A percentile compares a stretch with the other conserved stretches of the same genome.
These are phyloP conservation scores for Cephonodes hylas DNA, from an alignment of 2,888 invertebrate genomes.

Conservation along the genomic window DNA sequence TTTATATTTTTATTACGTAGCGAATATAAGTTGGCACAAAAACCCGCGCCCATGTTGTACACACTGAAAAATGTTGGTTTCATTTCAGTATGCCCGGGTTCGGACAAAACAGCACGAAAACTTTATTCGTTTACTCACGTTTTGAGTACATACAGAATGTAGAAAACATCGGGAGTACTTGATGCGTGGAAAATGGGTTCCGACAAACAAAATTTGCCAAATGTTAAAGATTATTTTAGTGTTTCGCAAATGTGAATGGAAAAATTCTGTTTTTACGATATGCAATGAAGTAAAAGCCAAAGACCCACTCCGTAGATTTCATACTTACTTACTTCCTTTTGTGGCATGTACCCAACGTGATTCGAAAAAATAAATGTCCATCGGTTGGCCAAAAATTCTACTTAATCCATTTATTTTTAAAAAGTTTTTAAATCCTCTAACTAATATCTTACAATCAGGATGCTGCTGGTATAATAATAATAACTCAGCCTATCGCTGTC, in stretches of 20 bases:
- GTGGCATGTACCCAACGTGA: no score
- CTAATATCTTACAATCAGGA: no score
- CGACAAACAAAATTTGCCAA: slow-evolving; percentile 21
- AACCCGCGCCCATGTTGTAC: background rate
- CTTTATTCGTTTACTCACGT: slow-evolving; percentile 7
- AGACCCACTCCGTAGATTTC: no score
- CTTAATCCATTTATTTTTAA: no score
- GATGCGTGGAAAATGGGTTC: slow-evolving; percentile 20
- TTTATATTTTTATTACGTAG: background rate
- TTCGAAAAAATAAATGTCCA: no score
- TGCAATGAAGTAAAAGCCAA: no score
- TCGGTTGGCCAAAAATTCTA: no score
- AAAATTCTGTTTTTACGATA: no score
- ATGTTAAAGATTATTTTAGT: slow-evolving; percentile 21
- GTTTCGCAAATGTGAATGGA: background rate
- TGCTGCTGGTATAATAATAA: no score
- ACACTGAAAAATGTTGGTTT: background rate
- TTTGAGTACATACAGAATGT: background rate
- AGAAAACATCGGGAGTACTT: slow-evolving; percentile 16
- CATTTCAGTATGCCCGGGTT: background rate
- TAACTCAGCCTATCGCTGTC: no score
- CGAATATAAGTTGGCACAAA: background rate
- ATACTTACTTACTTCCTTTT: no score
- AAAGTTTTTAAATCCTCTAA: no score
- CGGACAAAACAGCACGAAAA: background rate